Percentiles rank a stretch among this genome's conserved stretches.
Conservation (phyloP, 2,888 invertebrate species). For the Hartigia nigra region DNA sequence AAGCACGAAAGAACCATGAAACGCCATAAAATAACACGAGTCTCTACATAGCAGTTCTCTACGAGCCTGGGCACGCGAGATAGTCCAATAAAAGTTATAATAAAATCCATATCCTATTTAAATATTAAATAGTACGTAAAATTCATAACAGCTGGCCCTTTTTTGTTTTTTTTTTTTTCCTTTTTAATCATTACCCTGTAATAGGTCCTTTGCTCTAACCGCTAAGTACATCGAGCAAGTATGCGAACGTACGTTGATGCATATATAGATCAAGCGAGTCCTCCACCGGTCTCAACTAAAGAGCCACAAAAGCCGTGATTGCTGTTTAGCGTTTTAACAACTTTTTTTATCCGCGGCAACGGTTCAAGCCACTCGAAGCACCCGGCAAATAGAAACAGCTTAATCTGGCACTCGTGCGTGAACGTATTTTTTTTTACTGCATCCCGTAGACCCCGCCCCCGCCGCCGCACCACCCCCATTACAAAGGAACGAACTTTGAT, state of each 20-base stretch:
- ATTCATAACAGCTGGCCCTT: background rate
- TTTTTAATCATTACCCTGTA: background rate
- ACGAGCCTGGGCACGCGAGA: background rate
- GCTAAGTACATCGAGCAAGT: background rate
- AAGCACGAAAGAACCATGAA: background rate
- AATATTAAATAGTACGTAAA: background rate
- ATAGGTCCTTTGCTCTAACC: background rate
- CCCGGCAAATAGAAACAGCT: background rate
- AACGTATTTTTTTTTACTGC: background rate
- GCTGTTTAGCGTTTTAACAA: background rate
- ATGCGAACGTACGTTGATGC: background rate
- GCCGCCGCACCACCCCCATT: background rate
- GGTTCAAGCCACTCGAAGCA: background rate
- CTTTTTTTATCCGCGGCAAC: background rate
- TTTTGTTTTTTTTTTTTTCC: background rate
- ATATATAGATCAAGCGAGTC: background rate
- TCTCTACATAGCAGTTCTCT: background rate
- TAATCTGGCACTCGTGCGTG: background rate
- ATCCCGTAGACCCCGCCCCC: background rate
- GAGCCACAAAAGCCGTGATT: background rate
- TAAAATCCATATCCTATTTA: background rate
- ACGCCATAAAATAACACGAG: background rate
- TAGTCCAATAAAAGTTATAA: background rate
- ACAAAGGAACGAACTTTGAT: background rate
- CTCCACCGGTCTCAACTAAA: background rate